These are phyloP conservation scores for Lordiphosa stackelbergi DNA, from an alignment of 1,140 invertebrate genomes.

Conservation along the genomic window DNA sequence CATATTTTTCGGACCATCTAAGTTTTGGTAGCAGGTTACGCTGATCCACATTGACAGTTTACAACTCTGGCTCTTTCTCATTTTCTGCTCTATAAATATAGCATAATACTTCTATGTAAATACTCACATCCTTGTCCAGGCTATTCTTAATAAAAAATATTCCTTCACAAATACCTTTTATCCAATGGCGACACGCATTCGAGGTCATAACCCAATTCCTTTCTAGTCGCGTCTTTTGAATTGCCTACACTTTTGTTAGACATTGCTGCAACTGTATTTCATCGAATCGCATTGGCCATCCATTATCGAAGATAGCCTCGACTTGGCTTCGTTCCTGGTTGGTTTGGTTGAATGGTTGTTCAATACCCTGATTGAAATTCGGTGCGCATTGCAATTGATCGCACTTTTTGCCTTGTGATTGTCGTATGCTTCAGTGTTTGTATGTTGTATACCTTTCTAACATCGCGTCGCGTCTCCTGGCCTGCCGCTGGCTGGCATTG, in stretches of 20 bases:
- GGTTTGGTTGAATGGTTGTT: conserved; percentile 14
- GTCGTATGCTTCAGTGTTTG: conserved; percentile 24
- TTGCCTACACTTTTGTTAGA: not conserved
- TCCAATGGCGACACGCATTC: conserved; percentile 67
- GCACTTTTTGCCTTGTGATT: conserved; percentile 67
- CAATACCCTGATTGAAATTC: conserved; percentile 63
- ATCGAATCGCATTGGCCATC: conserved; percentile 37
- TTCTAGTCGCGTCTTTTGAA: conserved; percentile 24
- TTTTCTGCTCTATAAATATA: too few relatives aligned
- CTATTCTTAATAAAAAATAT: too few relatives aligned
- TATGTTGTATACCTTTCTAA: conserved; percentile 54
- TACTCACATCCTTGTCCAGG: not conserved
- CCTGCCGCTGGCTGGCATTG: conserved; percentile 41
- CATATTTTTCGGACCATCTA: too few relatives aligned
- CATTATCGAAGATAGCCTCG: conserved; percentile 25
- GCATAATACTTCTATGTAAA: too few relatives aligned
- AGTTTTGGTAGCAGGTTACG: too few relatives aligned
- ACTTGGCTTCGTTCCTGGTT: conserved; percentile 6
- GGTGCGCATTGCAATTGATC: conserved; percentile 71
- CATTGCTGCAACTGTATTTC: conserved; percentile 56
- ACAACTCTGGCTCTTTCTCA: too few relatives aligned
- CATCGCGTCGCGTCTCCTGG: conserved; percentile 31
- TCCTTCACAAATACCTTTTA: not conserved
- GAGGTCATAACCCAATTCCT: conserved; percentile 76
- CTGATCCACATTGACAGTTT: too few relatives aligned